Evolutionary conservation across 2,113 vertebrate species (phyloP).

Genomic region (Hemichromis elongatus): DNA sequence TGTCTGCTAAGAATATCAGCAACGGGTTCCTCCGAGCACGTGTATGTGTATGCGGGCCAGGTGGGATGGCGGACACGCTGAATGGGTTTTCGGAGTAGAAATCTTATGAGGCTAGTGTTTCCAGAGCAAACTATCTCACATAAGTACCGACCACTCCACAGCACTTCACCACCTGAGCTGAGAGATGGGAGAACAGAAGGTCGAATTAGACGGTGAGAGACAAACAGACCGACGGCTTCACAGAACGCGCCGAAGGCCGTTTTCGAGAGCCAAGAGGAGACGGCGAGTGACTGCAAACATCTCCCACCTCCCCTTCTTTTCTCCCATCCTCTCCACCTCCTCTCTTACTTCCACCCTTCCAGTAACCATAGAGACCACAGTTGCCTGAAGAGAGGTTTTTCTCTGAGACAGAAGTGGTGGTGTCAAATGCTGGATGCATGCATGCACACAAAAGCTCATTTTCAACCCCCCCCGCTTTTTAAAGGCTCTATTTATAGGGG

Average conservation of each 20-base stretch:
- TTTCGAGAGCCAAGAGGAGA: neutral
- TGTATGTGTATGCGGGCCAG: neutral
- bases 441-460: neutral
- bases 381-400: constrained; percentile 43
- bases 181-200: constrained; percentile 8
- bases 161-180: neutral
- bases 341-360: constrained; percentile 34
- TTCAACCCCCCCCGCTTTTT: neutral
- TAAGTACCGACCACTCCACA: neutral
- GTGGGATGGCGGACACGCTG: neutral
- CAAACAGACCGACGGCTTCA: neutral
- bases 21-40: neutral
- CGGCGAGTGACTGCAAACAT: neutral
- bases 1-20: constrained; percentile 40
- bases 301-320: constrained; percentile 20
- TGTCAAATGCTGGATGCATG: constrained; percentile 29
- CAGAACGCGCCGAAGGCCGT: neutral
- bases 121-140: neutral
- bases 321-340: constrained; percentile 36
- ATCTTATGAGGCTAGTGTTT: neutral
- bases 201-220: neutral
- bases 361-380: constrained; percentile 67
- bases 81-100: neutral
- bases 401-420: constrained; percentile 29
- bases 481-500: neutral